Evolutionary conservation across 2,797 vertebrate species (phyloP), one percentile per base, ranked within the genome.

Genomic region (Hippoglossus hippoglossus): DNA sequence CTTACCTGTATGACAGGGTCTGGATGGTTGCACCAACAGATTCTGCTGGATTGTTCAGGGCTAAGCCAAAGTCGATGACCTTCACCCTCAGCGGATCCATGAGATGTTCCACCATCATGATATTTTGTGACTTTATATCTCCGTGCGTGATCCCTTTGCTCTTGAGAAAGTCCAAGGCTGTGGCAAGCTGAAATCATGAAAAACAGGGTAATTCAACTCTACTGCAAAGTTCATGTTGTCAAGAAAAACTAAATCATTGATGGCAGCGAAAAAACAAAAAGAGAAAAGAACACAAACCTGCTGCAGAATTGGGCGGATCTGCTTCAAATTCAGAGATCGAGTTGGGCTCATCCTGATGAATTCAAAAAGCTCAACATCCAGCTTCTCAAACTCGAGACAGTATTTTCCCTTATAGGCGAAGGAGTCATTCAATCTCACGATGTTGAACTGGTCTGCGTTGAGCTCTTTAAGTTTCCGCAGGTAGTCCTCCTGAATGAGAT

Each of bases 371-470:
- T 44, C 41, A 44, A 44, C 13, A 18, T 44, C 41, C 41, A 44
- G 15, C 41, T 44, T 68, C 22, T 73, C 59, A 0, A 78, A 73
- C 11, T 78, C 70, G 0, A 78, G 54, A 31, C 47, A 68, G 13
- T 24, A 73, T 9, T 2, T 15, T 4, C 49, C 54, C 0, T 59
- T 0, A n/a, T 3, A 60, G 16, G 1, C 2, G n/a, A 73, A 73
- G 16, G 64, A 63, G 11, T 59, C 13, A 0, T 41, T 67, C 64
- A 61, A 57, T 2, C 9, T 21, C 21, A 77, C n/a, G 2, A 67
- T 47, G 25, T 67, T 58, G 1, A 53, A 67, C 9, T 9, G 36
- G 4, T 72, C 26, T 6, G 52, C 63, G 53, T 46, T 5, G 1
- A 46, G 19, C 1, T 4, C 10, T n/a, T 49, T 49, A 22, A 78